phyloP scores from a whole-genome alignment of 2,113 vertebrate species.

The Mormoops blainvillei region DNA sequence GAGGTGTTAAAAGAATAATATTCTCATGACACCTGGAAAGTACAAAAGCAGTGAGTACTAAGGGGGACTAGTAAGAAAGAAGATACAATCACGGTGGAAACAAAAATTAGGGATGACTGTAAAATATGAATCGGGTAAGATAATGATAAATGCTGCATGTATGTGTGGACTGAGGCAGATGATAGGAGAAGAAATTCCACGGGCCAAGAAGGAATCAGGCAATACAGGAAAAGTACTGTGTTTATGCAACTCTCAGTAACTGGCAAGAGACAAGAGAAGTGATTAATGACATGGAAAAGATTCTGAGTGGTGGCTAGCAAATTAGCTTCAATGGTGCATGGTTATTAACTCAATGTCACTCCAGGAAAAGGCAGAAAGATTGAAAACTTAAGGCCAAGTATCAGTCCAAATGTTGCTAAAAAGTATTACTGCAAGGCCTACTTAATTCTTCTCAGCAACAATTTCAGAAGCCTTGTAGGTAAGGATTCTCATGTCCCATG shows the following conservation, averaged over 20 bases:
- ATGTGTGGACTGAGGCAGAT: not conserved
- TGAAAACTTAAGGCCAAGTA: not conserved
- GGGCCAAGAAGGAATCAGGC: not conserved
- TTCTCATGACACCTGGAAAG: not conserved
- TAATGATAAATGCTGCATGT: not conserved
- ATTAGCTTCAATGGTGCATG: not conserved
- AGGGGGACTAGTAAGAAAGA: not conserved
- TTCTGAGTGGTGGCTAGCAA: not conserved
- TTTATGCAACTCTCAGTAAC: not conserved
- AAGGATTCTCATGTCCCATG: not conserved
- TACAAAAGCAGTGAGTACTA: not conserved
- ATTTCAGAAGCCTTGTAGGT: too few species aligned
- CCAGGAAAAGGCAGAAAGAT: not conserved
- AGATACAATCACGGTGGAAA: not conserved
- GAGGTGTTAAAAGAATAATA: not conserved
- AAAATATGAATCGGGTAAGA: not conserved
- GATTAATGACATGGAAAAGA: not conserved
- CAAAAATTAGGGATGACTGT: not conserved
- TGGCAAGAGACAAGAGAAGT: not conserved
- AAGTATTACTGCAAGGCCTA: not conserved
- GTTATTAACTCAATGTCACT: not conserved
- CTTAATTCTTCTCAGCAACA: not conserved
- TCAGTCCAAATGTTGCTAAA: not conserved
- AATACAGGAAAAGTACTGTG: fast-evolving
- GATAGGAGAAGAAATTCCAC: not conserved